A percentile compares a stretch with the other conserved stretches of the same genome.
Evolutionary conservation across 2,888 invertebrate species (phyloP).

Genomic region (Cephus pygmeus): DNA sequence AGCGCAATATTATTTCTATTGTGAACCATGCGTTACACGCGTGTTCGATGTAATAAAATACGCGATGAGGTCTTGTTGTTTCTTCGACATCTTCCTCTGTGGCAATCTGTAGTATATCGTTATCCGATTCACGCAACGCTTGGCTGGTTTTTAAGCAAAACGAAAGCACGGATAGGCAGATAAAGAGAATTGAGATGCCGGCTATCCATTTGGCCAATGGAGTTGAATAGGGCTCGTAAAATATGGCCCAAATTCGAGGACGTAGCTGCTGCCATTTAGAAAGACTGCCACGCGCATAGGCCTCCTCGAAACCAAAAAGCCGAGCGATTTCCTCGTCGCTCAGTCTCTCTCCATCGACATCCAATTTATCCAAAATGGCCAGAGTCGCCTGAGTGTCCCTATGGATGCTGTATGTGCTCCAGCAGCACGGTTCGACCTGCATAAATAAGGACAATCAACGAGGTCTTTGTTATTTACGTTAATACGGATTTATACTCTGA

Average conservation of each 20-base stretch:
- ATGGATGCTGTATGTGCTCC: slow-evolving; percentile 95
- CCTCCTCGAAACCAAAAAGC: slow-evolving; percentile 91
- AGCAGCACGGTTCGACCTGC: slow-evolving; percentile 94
- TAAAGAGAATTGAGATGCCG: slow-evolving; percentile 94
- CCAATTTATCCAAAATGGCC: slow-evolving; percentile 94
- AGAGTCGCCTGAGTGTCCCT: slow-evolving; percentile 92
- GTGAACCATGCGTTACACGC: slow-evolving; percentile 97
- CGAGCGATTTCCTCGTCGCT: slow-evolving; percentile 93
- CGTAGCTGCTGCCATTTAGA: slow-evolving; percentile 91
- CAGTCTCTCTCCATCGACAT: slow-evolving; percentile 92
- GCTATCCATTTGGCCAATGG: slow-evolving; percentile 92
- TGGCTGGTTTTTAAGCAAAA: slow-evolving; percentile 96
- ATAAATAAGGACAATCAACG: background rate
- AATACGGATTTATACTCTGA: background rate
- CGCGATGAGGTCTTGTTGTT: slow-evolving; percentile 71
- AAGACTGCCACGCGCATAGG: slow-evolving; percentile 81
- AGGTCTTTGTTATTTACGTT: background rate
- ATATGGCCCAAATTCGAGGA: slow-evolving; percentile 93
- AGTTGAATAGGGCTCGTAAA: slow-evolving; percentile 97
- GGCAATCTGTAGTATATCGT: slow-evolving; percentile 4
- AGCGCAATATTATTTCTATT: slow-evolving; percentile 87
- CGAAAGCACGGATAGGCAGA: slow-evolving; percentile 93
- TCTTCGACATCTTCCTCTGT: slow-evolving; percentile 33
- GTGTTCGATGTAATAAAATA: slow-evolving; percentile 92
- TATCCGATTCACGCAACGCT: slow-evolving; percentile 21